A percentile compares a stretch with the other conserved stretches of the same genome.
Evolutionary conservation across 1,140 invertebrate genomes (phyloP).

Genomic region (Lasioglossum albipes): DNA sequence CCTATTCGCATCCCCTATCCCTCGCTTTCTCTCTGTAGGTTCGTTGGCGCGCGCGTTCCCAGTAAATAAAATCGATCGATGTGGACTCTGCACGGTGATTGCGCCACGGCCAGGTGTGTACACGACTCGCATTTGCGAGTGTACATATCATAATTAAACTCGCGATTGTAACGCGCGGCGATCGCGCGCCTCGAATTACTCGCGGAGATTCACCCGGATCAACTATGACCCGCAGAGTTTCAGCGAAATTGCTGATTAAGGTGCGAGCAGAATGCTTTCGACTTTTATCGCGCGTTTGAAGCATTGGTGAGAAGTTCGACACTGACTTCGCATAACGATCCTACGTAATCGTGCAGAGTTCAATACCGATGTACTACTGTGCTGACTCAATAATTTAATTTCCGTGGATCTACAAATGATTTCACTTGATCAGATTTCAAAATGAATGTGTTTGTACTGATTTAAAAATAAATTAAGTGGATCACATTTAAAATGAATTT

Average conservation of each 20-base stretch:
- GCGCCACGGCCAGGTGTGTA: constrained; percentile 26
- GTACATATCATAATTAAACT: constrained; percentile 65
- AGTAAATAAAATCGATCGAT: constrained; percentile 56
- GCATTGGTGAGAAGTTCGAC: no score
- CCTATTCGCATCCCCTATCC: neutral
- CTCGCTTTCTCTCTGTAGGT: no score
- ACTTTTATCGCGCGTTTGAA: neutral
- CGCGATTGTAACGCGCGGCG: constrained; percentile 42
- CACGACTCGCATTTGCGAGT: constrained; percentile 28
- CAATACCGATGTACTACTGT: no score
- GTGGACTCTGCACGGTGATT: constrained; percentile 45
- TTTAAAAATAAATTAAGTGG: no score
- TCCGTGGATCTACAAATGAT: no score
- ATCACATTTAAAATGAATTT: no score
- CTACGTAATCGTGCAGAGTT: no score
- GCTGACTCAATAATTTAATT: no score
- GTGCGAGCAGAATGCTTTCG: neutral
- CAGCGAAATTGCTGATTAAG: constrained; percentile 2
- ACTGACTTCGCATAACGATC: no score
- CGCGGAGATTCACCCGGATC: constrained; percentile 21
- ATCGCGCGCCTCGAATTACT: constrained; percentile 30
- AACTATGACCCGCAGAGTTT: neutral
- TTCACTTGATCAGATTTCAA: no score
- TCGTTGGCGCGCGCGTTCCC: neutral
- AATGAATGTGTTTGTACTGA: no score